Percentiles rank a stretch among this genome's conserved stretches.
Conservation (phyloP, 37 sponge, comb jelly and placozoan species). For the Diacarnus erythraeanus region DNA sequence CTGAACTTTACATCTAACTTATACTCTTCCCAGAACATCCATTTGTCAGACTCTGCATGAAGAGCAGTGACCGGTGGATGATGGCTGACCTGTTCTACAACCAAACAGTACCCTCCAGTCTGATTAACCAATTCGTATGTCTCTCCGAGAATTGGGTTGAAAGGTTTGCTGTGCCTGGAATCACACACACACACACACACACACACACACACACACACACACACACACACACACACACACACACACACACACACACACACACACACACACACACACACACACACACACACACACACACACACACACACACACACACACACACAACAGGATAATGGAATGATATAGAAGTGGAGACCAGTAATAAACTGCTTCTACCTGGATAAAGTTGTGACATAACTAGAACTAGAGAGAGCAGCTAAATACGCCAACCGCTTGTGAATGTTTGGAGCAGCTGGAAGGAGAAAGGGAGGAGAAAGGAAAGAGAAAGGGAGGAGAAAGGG, state of each 20-base stretch:
- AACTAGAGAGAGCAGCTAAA: slow-evolving; percentile 72
- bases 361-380: slow-evolving; percentile 42
- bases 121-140: slow-evolving; percentile 83
- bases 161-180: slow-evolving; percentile 91
- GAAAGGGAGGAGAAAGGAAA: slow-evolving; percentile 23
- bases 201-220: too few relatives aligned
- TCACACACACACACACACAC: slow-evolving; percentile 20
- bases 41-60: slow-evolving; percentile 75
- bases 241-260: too few relatives aligned
- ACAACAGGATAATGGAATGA: not conserved
- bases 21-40: slow-evolving; percentile 95
- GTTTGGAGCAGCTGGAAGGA: slow-evolving; percentile 36
- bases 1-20: slow-evolving; percentile 90
- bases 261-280: slow-evolving; percentile 9
- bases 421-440: slow-evolving; percentile 60
- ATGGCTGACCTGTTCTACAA: slow-evolving; percentile 90
- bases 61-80: slow-evolving; percentile 95
- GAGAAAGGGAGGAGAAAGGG: slow-evolving; percentile 7
- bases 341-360: not conserved
- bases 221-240: too few relatives aligned
- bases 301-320: too few relatives aligned
- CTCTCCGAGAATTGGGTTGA: slow-evolving; percentile 96
- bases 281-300: not conserved
- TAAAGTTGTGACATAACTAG: slow-evolving; percentile 63
- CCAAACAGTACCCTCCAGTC: slow-evolving; percentile 48